A percentile compares a stretch with the other conserved stretches of the same genome.
phyloP scores from a whole-genome alignment of 2,888 invertebrate genomes.

The Dryobotodes eremita region DNA sequence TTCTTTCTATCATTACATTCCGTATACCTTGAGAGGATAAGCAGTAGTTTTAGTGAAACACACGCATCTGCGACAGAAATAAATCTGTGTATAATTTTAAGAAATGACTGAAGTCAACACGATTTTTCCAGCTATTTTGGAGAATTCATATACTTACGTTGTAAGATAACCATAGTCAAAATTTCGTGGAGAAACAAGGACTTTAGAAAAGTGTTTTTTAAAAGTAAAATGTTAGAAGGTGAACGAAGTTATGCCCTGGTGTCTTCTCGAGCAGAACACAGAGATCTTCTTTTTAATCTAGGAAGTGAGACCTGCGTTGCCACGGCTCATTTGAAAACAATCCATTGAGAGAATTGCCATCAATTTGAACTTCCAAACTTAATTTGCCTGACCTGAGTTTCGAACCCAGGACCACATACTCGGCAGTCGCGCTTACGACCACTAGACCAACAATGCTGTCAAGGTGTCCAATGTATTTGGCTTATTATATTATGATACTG shows the following conservation, averaged over 20 bases:
- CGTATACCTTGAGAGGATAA: not conserved
- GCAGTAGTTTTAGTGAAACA: not conserved
- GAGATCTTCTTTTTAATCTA: slow-evolving; percentile 88
- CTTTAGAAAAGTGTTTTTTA: not conserved
- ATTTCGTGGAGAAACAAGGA: not conserved
- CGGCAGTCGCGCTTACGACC: not conserved
- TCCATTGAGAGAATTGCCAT: slow-evolving; percentile 73
- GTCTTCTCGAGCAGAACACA: slow-evolving; percentile 89
- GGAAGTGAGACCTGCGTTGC: slow-evolving; percentile 80
- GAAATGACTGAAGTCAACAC: no score
- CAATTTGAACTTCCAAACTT: slow-evolving; percentile 81
- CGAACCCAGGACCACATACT: slow-evolving; percentile 1
- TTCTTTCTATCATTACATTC: not conserved
- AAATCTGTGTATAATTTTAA: no score
- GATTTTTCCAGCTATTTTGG: no score
- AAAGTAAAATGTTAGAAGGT: slow-evolving; percentile 86
- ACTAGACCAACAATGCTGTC: slow-evolving; percentile 6
- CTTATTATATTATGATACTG: not conserved
- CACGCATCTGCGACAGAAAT: no score
- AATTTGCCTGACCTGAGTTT: not conserved
- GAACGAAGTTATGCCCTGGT: slow-evolving; percentile 90
- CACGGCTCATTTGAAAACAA: slow-evolving; percentile 75
- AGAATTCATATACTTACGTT: no score
- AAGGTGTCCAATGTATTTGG: not conserved
- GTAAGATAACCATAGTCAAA: no score